Percentiles rank a stretch among this genome's conserved stretches.
phyloP scores from a whole-genome alignment of 2,888 invertebrate genomes.

The Cephus runcator region DNA sequence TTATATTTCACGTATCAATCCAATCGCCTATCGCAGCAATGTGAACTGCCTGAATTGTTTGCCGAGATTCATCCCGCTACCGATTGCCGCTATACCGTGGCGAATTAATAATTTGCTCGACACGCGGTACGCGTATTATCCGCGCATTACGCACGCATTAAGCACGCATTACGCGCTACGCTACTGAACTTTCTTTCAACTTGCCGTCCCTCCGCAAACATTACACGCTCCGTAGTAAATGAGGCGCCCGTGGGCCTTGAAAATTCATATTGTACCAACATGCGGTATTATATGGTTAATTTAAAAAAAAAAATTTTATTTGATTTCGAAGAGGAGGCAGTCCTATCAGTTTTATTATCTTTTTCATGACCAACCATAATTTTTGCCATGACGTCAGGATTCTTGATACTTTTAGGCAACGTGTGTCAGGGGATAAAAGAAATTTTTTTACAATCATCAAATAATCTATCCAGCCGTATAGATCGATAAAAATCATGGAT shows the following conservation, averaged over 20 bases:
- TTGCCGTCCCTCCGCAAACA: slow-evolving; percentile 3
- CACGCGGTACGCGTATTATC: slow-evolving; percentile 51
- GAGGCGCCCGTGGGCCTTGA: background rate
- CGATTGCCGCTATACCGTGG: slow-evolving; percentile 50
- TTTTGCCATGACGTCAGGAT: too few relatives aligned
- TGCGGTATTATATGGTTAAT: background rate
- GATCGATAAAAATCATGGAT: background rate
- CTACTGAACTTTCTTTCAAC: slow-evolving; percentile 36
- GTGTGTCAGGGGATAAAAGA: background rate
- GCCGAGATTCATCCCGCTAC: slow-evolving; percentile 35
- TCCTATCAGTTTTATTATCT: too few relatives aligned
- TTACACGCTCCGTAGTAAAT: background rate
- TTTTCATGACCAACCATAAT: too few relatives aligned
- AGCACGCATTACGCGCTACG: slow-evolving; percentile 47
- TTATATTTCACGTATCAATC: background rate
- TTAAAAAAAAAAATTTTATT: background rate
- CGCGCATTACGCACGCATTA: slow-evolving; percentile 50
- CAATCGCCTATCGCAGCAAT: background rate
- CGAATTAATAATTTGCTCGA: slow-evolving; percentile 58
- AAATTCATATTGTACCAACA: background rate
- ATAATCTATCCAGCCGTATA: background rate
- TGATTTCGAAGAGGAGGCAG: background rate
- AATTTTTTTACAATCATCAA: background rate
- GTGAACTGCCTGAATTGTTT: background rate
- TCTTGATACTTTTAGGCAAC: too few relatives aligned